phyloP scores from a whole-genome alignment of 2,113 vertebrate genomes.

The Dendropsophus ebraccatus region DNA sequence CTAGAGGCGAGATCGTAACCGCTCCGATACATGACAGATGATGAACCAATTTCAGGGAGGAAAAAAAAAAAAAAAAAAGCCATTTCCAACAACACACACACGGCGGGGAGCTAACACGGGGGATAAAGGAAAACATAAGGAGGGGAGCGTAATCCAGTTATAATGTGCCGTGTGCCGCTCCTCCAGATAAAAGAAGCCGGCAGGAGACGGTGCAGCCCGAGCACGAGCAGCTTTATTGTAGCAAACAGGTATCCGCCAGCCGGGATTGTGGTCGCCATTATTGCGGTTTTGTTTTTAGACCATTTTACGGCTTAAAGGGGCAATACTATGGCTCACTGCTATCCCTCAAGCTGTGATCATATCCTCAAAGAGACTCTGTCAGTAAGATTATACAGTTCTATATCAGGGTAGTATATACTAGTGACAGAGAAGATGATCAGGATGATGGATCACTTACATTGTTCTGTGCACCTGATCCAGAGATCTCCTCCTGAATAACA shows the following conservation, averaged over 20 bases:
- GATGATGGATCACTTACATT: too few species aligned
- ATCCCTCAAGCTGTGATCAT: not conserved
- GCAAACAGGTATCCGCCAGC: not conserved
- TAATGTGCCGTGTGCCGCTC: conserved; percentile 6
- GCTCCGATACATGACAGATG: conserved; percentile 38
- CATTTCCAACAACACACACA: not conserved
- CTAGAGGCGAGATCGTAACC: conserved; percentile 18
- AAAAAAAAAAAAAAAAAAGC: not conserved
- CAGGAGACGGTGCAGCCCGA: not conserved
- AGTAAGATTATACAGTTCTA: too few species aligned
- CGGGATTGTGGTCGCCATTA: not conserved
- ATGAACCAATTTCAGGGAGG: conserved; percentile 32
- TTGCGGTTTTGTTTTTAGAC: not conserved
- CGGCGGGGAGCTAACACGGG: not conserved
- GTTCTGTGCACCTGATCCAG: too few species aligned
- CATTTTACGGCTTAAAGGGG: not conserved
- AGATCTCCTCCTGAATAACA: too few species aligned
- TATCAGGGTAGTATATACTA: too few species aligned
- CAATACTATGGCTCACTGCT: not conserved
- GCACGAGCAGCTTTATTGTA: not conserved
- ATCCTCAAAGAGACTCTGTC: not conserved
- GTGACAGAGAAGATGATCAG: too few species aligned
- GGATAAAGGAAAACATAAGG: conserved; percentile 3
- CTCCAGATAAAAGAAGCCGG: not conserved
- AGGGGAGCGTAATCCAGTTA: conserved; percentile 17